A percentile compares a stretch with the other conserved stretches of the same genome.
Evolutionary conservation across 2,888 invertebrate genomes (phyloP).

Genomic region (Junonia oenone): DNA sequence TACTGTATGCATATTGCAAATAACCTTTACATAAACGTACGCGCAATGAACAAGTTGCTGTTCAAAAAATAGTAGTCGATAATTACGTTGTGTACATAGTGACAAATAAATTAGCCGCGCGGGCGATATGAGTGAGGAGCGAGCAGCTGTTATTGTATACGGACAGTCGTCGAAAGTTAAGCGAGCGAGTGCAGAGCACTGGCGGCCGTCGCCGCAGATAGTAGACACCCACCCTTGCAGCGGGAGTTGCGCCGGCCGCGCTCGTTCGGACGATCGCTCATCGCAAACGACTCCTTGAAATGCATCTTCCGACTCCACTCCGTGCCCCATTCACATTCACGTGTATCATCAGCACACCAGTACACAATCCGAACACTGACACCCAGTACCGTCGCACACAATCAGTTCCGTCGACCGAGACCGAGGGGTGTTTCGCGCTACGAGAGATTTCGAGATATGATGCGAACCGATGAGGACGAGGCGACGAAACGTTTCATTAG

Average conservation of each 20-base stretch:
- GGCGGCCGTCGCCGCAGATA: constrained; percentile 42
- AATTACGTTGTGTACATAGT: constrained; percentile 1
- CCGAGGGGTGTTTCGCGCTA: constrained; percentile 43
- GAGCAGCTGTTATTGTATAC: constrained; percentile 33
- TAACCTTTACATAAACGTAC: too few relatives aligned
- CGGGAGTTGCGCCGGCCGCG: constrained; percentile 77
- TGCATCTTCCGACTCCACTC: constrained; percentile 75
- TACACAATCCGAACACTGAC: constrained; percentile 67
- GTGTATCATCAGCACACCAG: constrained; percentile 70
- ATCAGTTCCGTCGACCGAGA: constrained; percentile 22
- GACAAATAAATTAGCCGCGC: constrained; percentile 4
- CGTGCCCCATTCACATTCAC: constrained; percentile 73
- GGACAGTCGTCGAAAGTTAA: constrained; percentile 23
- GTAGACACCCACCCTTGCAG: constrained; percentile 73
- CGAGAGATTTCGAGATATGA: constrained; percentile 8
- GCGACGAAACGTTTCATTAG: constrained; percentile 48
- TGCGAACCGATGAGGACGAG: constrained; percentile 20
- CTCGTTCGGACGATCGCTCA: constrained; percentile 78
- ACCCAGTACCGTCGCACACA: constrained; percentile 37
- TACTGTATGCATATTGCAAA: too few relatives aligned
- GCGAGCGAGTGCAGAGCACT: constrained; percentile 40
- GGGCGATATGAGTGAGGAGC: constrained; percentile 31
- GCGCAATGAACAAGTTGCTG: background rate
- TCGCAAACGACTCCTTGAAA: constrained; percentile 78
- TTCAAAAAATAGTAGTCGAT: background rate